Evolutionary conservation across 2,888 invertebrate genomes (phyloP).

Genomic region (Dicranocentrus wangi): DNA sequence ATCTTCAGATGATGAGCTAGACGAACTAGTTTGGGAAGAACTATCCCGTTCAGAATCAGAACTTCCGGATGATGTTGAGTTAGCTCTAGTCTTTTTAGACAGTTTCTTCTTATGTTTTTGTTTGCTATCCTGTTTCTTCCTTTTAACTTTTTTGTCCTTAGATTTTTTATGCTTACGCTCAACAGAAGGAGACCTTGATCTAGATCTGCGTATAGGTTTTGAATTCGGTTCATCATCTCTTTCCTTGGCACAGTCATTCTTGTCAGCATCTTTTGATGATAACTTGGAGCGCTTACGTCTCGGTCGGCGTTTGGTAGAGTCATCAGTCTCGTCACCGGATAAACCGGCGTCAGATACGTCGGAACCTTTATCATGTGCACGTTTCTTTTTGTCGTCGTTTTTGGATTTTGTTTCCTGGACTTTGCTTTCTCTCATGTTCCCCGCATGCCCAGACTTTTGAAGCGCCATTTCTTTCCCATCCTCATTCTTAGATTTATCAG

Average conservation of each 20-base stretch:
- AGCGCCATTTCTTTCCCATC: conserved; percentile 16
- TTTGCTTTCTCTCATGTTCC: conserved; percentile 28
- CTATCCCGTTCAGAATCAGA: conserved; percentile 47
- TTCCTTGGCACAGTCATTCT: conserved; percentile 12
- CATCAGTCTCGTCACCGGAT: conserved; percentile 55
- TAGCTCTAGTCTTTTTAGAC: conserved; percentile 49
- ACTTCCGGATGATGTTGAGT: conserved; percentile 52
- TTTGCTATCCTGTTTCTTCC: conserved; percentile 58
- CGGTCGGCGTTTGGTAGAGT: conserved; percentile 39
- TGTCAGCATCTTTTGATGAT: conserved; percentile 31
- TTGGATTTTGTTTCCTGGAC: neutral
- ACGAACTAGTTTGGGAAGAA: conserved; percentile 45
- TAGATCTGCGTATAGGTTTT: conserved; percentile 31
- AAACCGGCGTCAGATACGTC: conserved; percentile 45
- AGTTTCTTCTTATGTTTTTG: conserved; percentile 63
- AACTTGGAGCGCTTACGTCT: conserved; percentile 53
- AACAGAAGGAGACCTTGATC: conserved; percentile 43
- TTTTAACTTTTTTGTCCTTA: conserved; percentile 55
- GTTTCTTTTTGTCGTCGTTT: conserved; percentile 42
- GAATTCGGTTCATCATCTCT: neutral
- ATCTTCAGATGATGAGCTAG: conserved; percentile 50
- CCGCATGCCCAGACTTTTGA: conserved; percentile 69
- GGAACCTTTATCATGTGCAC: conserved; percentile 28
- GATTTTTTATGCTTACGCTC: conserved; percentile 47
- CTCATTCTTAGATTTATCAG: conserved; percentile 26